These are phyloP conservation scores for Tympanoctomys barrerae DNA, from an alignment of 2,797 vertebrate species.

Conservation along the genomic window DNA sequence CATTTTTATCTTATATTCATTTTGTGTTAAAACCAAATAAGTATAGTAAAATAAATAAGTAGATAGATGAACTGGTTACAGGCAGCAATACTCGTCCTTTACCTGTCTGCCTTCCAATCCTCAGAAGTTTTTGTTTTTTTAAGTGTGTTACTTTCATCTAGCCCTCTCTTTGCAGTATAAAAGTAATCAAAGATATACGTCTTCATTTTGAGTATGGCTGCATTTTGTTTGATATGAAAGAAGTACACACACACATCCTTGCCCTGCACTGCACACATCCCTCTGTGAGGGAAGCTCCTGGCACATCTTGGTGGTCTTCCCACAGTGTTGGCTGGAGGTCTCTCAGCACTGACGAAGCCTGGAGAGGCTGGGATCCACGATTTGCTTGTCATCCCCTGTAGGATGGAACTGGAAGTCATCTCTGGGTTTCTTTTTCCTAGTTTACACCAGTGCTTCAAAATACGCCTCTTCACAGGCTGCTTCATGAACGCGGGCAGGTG, in stretches of 20 bases:
- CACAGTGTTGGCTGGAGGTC: not conserved
- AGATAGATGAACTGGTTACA: not conserved
- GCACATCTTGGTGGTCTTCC: not conserved
- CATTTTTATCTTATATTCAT: not conserved
- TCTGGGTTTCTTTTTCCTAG: not conserved
- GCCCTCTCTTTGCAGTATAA: not conserved
- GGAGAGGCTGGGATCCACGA: not conserved
- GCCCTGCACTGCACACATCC: too few relatives aligned
- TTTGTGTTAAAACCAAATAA: not conserved
- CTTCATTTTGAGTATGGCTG: constrained; percentile 45
- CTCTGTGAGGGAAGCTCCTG: constrained; percentile 24
- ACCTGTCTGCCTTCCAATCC: not conserved
- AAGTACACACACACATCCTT: too few relatives aligned
- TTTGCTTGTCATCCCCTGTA: not conserved
- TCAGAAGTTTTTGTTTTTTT: not conserved
- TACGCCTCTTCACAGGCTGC: not conserved
- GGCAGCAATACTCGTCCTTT: not conserved
- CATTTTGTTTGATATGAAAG: not conserved
- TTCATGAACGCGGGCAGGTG: not conserved
- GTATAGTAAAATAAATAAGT: not conserved
- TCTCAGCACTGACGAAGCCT: constrained; percentile 18
- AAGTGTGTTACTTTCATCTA: not conserved
- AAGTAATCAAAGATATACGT: not conserved
- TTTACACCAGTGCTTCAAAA: not conserved
- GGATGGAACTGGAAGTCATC: not conserved